Evolutionary conservation across 2,797 vertebrate species (phyloP).

Genomic region (Danio tinwini): DNA sequence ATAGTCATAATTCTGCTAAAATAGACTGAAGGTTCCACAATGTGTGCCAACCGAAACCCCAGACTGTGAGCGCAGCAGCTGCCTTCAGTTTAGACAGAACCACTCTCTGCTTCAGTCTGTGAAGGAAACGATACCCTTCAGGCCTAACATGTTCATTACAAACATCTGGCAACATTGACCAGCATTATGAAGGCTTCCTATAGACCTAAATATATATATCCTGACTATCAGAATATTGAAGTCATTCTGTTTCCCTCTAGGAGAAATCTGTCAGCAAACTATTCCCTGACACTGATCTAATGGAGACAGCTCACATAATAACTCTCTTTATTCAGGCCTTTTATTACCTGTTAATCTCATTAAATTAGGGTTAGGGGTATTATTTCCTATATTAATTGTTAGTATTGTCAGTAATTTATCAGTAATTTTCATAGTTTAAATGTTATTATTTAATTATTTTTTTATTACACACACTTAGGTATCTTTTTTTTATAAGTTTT

Average conservation of each 20-base stretch:
- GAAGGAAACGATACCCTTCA: constrained; percentile 2
- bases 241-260: constrained; percentile 29
- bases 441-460: too few relatives aligned
- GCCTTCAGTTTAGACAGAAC: constrained; percentile 12
- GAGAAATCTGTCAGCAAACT: constrained; percentile 45
- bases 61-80: not conserved
- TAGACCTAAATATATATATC: not conserved
- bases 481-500: too few relatives aligned
- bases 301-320: not conserved
- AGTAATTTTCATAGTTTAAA: too few relatives aligned
- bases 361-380: not conserved
- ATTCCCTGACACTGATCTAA: not conserved
- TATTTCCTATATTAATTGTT: too few relatives aligned
- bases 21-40: too few relatives aligned
- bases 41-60: too few relatives aligned
- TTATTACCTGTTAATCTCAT: not conserved
- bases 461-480: too few relatives aligned
- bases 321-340: not conserved
- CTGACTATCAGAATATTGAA: constrained; percentile 12
- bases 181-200: constrained; percentile 17
- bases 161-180: constrained; percentile 36
- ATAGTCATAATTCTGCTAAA: too few relatives aligned
- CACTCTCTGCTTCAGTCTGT: not conserved
- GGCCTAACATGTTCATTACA: constrained; percentile 32
- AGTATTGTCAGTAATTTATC: too few relatives aligned